Evolutionary conservation across 2,888 invertebrate species (phyloP).

Genomic region (Dysmachus trigonus): DNA sequence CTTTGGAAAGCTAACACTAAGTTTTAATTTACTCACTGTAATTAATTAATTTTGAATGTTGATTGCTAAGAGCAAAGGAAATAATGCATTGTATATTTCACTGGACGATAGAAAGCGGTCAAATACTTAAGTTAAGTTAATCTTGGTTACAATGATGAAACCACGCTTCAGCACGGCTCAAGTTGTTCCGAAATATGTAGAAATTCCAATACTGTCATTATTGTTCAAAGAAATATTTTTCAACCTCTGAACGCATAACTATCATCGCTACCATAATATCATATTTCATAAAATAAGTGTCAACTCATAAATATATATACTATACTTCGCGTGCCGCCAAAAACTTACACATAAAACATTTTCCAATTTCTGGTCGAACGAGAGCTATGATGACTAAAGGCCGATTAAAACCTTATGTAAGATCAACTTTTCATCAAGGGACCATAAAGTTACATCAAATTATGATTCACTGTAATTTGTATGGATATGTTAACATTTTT

Average conservation of each 20-base stretch:
- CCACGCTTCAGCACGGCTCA: no score
- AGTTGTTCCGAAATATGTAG: no score
- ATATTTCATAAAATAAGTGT: not conserved
- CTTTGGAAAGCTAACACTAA: no score
- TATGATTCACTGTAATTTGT: not conserved
- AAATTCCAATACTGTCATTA: no score
- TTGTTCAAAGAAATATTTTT: not conserved
- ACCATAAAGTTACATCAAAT: not conserved
- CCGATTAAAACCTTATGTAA: not conserved
- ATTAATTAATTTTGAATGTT: no score
- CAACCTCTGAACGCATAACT: not conserved
- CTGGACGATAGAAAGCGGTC: no score
- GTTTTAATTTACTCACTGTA: no score
- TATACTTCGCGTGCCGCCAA: not conserved
- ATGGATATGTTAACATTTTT: not conserved
- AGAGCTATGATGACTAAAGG: not conserved
- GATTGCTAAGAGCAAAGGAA: no score
- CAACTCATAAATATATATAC: not conserved
- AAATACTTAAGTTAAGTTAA: no score
- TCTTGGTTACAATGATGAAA: no score
- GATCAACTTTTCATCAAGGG: not conserved
- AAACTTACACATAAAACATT: not conserved
- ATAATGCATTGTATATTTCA: no score
- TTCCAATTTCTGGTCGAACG: not conserved
- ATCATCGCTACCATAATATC: not conserved